phyloP scores from a whole-genome alignment of 2,888 invertebrate species.

The Chalcosyrphus nemorum region DNA sequence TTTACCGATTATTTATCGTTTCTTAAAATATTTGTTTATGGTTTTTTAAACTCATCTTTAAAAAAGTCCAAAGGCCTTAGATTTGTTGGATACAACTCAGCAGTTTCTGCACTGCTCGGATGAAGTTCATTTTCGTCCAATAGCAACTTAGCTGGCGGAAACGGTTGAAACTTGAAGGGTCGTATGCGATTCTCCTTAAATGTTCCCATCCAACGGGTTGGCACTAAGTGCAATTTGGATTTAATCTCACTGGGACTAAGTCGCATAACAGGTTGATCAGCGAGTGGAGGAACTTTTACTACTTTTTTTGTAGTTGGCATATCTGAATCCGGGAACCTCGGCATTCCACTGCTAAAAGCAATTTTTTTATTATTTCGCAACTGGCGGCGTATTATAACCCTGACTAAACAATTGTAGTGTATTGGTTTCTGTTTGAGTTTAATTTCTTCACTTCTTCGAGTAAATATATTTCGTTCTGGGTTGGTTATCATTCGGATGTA shows the following conservation, averaged over 20 bases:
- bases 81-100: neutral
- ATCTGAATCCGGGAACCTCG: conserved; percentile 77
- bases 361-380: conserved; percentile 78
- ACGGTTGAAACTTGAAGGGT: conserved; percentile 78
- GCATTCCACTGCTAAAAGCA: conserved; percentile 78
- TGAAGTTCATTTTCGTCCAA: conserved; percentile 76
- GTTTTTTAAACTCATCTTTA: neutral
- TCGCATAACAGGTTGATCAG: conserved; percentile 74
- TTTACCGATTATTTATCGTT: conserved; percentile 40
- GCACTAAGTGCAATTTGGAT: conserved; percentile 74
- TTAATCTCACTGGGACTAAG: conserved; percentile 60
- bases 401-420: conserved; percentile 77
- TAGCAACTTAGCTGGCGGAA: conserved; percentile 77
- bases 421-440: too few species aligned
- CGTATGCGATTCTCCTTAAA: conserved; percentile 76
- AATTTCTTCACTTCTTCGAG: conserved; percentile 65
- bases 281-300: conserved; percentile 74
- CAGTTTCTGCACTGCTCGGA: neutral
- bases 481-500: conserved; percentile 77
- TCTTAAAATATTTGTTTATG: neutral
- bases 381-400: conserved; percentile 76
- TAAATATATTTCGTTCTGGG: conserved; percentile 73
- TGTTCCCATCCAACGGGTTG: conserved; percentile 74
- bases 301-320: conserved; percentile 73
- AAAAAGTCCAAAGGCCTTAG: neutral